Evolutionary conservation across 2,888 invertebrate genomes (phyloP).

Genomic region (Brassicogethes aeneus): DNA sequence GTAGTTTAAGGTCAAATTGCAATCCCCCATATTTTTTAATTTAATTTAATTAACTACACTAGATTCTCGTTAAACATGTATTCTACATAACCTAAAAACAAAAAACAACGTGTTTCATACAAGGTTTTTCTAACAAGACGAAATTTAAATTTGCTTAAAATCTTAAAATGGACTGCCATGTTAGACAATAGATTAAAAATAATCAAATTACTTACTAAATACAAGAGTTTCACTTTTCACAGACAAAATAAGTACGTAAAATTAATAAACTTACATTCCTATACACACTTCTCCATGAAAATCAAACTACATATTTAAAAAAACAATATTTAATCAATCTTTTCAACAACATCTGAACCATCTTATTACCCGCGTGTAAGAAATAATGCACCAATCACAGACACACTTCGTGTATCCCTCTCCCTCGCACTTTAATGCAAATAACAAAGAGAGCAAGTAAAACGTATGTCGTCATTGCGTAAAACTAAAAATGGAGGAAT

Average conservation of each 20-base stretch:
- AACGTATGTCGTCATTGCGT: background rate
- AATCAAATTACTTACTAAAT: background rate
- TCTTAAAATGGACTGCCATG: background rate
- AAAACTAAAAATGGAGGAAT: background rate
- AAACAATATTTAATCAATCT: background rate
- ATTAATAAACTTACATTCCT: background rate
- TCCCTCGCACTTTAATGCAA: background rate
- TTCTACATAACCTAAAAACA: background rate
- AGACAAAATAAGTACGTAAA: background rate
- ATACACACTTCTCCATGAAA: background rate
- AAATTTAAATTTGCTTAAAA: background rate
- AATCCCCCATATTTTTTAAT: conserved; percentile 28
- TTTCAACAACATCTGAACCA: background rate
- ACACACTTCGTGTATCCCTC: background rate
- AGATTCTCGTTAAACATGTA: too few relatives aligned
- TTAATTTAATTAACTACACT: background rate
- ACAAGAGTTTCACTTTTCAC: background rate
- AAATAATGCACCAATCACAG: background rate
- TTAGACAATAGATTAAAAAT: background rate
- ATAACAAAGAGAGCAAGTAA: background rate
- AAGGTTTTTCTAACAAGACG: background rate
- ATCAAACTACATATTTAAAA: background rate
- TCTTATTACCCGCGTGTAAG: conserved; percentile 1
- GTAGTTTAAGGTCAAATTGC: conserved; percentile 27
- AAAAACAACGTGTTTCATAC: too few relatives aligned